Evolutionary conservation across 2,797 vertebrate genomes (phyloP).

Genomic region (Amphiprion clarkii): DNA sequence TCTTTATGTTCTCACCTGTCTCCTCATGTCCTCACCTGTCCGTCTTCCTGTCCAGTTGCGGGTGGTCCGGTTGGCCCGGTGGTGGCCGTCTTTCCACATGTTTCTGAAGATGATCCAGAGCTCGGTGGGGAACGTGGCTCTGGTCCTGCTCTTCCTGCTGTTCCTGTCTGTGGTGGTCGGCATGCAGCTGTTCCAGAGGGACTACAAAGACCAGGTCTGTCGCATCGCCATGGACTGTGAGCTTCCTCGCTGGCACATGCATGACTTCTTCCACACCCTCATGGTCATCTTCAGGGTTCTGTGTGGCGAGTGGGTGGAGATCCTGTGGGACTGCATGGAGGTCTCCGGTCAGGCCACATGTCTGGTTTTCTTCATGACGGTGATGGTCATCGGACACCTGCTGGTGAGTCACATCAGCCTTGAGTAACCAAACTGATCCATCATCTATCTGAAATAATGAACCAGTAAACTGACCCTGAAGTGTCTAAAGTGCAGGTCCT

Average conservation of each 20-base stretch:
- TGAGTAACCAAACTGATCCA: no score
- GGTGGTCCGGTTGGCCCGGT: slow-evolving; percentile 93
- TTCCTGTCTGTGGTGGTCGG: slow-evolving; percentile 93
- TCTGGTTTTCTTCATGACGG: slow-evolving; percentile 90
- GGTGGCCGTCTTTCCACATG: slow-evolving; percentile 93
- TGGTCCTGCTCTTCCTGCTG: slow-evolving; percentile 91
- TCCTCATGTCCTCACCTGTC: neutral
- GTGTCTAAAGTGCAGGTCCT: no score
- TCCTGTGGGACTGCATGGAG: slow-evolving; percentile 94
- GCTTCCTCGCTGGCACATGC: slow-evolving; percentile 95
- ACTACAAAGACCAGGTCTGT: slow-evolving; percentile 87
- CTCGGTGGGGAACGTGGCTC: slow-evolving; percentile 89
- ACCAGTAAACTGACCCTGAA: no score
- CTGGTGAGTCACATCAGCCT: slow-evolving; percentile 87
- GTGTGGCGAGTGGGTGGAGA: slow-evolving; percentile 93
- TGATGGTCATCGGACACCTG: slow-evolving; percentile 92
- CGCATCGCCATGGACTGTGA: slow-evolving; percentile 83
- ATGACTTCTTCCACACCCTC: slow-evolving; percentile 91
- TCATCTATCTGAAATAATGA: no score
- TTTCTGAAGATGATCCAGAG: slow-evolving; percentile 92
- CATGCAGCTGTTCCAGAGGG: slow-evolving; percentile 91
- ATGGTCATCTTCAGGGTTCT: slow-evolving; percentile 91
- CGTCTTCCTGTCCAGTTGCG: slow-evolving; percentile 82
- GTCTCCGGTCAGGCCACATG: slow-evolving; percentile 88
- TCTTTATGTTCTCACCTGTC: neutral